Evolutionary conservation across 2,797 vertebrate species (phyloP).

Genomic region (Hemibagrus guttatus): DNA sequence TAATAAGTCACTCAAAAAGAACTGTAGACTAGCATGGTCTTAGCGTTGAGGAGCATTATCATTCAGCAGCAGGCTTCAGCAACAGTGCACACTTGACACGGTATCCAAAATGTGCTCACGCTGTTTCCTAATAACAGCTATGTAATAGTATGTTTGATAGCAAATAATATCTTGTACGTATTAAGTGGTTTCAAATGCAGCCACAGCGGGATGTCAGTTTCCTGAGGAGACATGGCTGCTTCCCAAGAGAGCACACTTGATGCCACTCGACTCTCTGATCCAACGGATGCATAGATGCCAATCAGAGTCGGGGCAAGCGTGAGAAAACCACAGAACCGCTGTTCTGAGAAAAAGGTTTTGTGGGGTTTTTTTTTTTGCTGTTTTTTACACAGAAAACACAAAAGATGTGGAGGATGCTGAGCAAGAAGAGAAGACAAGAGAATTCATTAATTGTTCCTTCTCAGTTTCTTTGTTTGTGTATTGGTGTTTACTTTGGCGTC

Average conservation of each 20-base stretch:
- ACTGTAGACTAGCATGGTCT: background rate
- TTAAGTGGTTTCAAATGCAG: constrained; percentile 21
- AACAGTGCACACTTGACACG: background rate
- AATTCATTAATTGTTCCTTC: background rate
- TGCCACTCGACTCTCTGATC: background rate
- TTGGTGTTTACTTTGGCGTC: background rate
- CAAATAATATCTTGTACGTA: background rate
- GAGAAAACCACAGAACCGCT: constrained; percentile 11
- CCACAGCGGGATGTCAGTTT: constrained; percentile 6
- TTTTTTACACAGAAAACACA: background rate
- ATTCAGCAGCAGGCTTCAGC: background rate
- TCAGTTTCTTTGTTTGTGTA: background rate
- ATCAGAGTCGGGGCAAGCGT: constrained; percentile 1
- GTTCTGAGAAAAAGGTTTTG: background rate
- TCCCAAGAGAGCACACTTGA: constrained; percentile 29
- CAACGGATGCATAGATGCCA: background rate
- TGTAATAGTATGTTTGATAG: constrained; percentile 11
- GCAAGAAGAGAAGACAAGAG: background rate
- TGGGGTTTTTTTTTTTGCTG: background rate
- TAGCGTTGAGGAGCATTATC: background rate
- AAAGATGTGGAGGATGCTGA: background rate
- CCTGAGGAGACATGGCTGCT: background rate
- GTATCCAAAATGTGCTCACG: background rate
- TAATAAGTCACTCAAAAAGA: background rate
- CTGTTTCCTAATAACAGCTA: background rate